Base-by-base conservation (phyloP, 2,797 vertebrate genomes). In the Pipistrellus pygmaeus region DNA sequence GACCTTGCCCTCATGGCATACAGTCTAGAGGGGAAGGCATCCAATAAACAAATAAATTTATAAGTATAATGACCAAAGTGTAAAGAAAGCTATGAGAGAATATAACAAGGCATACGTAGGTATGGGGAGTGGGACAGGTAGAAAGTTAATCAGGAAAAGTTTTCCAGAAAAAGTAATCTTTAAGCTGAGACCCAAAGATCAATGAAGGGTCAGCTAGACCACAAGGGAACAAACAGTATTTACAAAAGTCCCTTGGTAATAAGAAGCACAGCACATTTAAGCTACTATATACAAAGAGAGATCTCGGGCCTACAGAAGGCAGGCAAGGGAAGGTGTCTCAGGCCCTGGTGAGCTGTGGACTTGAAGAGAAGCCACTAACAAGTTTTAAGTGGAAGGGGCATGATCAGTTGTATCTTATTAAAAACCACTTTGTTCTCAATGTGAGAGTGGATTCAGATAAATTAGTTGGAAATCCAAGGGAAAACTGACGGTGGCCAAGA, bases 171-270 rank as follows among this genome's bases (percentile, higher is more conserved):
- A 90, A 72, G 41, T 71, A 17, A 44, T 76, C 60, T 88, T 78
- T 90, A 85, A 91, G 75, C 51, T 83, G 84, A 91, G 68, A 64
- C 15, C 44, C 85, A 91, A 64, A 81, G n/a, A 91, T 85, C 62
- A 76, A 38, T 44, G 76, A 86, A 95, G 4, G 20, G 2, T 64
- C 72, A 84, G 46, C 35, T 71, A 53, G 27, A 76, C 66, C n/a
- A 60, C 27, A 12, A 57, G 23, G 53, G 30, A n/a, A 8, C 30
- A 62, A 90, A 90, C 0, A 84, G 30, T 8, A 78, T 17, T 44
- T n/a, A 38, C 73, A 78, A 68, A 95, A 53, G 15, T 17, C 53
- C 30, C 6, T 0, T 68, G 35, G 53, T 20, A 85, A 84, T 57
- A 78, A 78, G 17, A 95, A 60, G 92, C 8, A 85, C 7, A 62